Evolutionary conservation across 2,888 invertebrate species (phyloP).

Genomic region (Tinea trinotella): DNA sequence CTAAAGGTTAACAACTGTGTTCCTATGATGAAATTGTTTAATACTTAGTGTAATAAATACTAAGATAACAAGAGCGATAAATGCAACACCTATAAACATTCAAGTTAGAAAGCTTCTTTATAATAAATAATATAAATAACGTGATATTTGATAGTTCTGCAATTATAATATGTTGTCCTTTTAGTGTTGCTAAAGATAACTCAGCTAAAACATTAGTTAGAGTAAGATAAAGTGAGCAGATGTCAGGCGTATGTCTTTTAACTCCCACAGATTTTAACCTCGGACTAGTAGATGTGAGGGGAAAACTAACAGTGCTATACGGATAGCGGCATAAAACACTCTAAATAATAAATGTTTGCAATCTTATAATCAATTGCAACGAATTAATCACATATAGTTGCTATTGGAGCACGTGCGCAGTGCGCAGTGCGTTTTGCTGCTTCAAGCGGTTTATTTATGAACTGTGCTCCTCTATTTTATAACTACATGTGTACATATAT

Average conservation of each 20-base stretch:
- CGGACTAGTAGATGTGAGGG: background rate
- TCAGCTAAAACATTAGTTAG: constrained; percentile 6
- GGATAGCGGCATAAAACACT: constrained; percentile 7
- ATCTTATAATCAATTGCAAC: constrained; percentile 41
- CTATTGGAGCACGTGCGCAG: constrained; percentile 41
- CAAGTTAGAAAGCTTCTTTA: background rate
- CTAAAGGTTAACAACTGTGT: constrained; percentile 4
- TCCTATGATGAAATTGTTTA: background rate
- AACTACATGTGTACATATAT: no score
- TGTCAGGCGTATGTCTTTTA: constrained; percentile 9
- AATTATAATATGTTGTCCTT: constrained; percentile 13
- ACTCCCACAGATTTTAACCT: constrained; percentile 10
- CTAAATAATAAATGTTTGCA: constrained; percentile 38
- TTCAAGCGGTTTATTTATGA: constrained; percentile 12
- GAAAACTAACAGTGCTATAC: background rate
- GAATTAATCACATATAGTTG: constrained; percentile 45
- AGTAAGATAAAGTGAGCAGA: constrained; percentile 8
- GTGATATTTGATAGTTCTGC: background rate
- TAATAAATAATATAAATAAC: constrained; percentile 4
- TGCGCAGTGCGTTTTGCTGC: constrained; percentile 4
- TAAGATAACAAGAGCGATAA: constrained; percentile 11
- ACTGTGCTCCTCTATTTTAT: no score
- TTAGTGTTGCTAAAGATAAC: constrained; percentile 9
- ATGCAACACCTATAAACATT: background rate
- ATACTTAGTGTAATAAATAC: constrained; percentile 5